Percentiles rank a stretch among this genome's conserved stretches.
phyloP scores from a whole-genome alignment of 2,888 invertebrate genomes.

The Melipona bicolor region DNA sequence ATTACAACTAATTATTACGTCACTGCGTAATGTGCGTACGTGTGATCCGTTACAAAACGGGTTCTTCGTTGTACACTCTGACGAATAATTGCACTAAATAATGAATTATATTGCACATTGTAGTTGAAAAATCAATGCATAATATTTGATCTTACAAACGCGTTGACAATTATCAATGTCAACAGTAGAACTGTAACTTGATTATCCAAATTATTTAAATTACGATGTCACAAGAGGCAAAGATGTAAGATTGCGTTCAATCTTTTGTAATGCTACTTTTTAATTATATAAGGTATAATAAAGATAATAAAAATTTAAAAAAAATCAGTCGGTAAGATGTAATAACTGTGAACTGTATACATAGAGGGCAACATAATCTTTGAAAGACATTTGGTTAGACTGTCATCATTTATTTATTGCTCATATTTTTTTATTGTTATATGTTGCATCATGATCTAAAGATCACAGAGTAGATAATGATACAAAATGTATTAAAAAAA shows the following conservation, averaged over 20 bases:
- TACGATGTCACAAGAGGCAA: not conserved
- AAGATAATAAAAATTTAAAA: not conserved
- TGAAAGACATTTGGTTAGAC: not conserved
- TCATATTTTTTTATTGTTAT: not conserved
- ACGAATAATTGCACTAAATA: not conserved
- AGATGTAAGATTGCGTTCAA: not conserved
- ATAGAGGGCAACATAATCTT: slow-evolving; percentile 30
- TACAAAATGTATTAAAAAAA: not conserved
- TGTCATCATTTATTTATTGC: not conserved
- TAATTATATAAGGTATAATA: not conserved
- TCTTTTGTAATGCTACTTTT: not conserved
- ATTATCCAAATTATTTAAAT: not conserved
- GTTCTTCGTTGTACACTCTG: not conserved
- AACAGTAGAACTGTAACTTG: no score
- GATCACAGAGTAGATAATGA: not conserved
- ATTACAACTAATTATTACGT: not conserved
- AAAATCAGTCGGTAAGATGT: slow-evolving; percentile 12
- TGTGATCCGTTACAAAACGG: not conserved
- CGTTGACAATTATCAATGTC: not conserved
- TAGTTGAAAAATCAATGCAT: not conserved
- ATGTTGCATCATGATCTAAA: not conserved
- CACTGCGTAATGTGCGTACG: not conserved
- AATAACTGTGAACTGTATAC: not conserved
- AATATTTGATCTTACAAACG: not conserved
- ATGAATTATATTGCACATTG: not conserved